Conservation (phyloP, 2,888 invertebrate species). For the Phortica magna region DNA sequence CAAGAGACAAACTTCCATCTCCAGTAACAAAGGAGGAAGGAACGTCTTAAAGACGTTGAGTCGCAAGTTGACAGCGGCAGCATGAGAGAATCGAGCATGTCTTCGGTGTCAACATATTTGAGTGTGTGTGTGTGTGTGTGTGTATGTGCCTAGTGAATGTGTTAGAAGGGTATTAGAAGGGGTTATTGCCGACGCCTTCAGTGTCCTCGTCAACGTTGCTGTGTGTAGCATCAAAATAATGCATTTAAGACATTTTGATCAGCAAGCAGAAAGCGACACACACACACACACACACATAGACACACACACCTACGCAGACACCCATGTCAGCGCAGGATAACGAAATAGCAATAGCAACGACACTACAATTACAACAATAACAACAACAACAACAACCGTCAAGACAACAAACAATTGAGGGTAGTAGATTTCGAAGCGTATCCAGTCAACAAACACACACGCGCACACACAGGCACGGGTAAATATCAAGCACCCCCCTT, state of each 20-base stretch:
- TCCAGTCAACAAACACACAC: neutral
- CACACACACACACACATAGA: neutral
- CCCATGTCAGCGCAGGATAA: neutral
- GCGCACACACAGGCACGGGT: neutral
- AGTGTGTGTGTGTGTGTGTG: slow-evolving; percentile 26
- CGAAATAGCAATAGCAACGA: neutral
- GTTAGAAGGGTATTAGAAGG: neutral
- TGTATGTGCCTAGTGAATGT: slow-evolving; percentile 22
- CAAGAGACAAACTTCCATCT: slow-evolving; percentile 40
- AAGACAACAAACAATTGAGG: slow-evolving; percentile 23
- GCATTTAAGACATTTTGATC: slow-evolving; percentile 32
- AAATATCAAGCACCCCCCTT: neutral
- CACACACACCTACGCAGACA: too few relatives aligned
- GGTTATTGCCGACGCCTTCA: neutral
- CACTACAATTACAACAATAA: neutral
- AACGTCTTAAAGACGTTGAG: slow-evolving; percentile 51
- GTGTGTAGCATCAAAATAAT: slow-evolving; percentile 28
- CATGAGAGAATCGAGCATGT: slow-evolving; percentile 29
- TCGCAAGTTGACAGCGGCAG: slow-evolving; percentile 56
- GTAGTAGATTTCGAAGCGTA: slow-evolving; percentile 25
- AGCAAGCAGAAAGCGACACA: slow-evolving; percentile 3
- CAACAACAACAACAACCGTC: neutral
- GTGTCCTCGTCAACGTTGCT: neutral
- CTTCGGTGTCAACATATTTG: slow-evolving; percentile 14
- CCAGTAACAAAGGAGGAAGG: neutral